Base-by-base conservation (phyloP, 2,113 vertebrate species). In the Calonectris borealis region DNA sequence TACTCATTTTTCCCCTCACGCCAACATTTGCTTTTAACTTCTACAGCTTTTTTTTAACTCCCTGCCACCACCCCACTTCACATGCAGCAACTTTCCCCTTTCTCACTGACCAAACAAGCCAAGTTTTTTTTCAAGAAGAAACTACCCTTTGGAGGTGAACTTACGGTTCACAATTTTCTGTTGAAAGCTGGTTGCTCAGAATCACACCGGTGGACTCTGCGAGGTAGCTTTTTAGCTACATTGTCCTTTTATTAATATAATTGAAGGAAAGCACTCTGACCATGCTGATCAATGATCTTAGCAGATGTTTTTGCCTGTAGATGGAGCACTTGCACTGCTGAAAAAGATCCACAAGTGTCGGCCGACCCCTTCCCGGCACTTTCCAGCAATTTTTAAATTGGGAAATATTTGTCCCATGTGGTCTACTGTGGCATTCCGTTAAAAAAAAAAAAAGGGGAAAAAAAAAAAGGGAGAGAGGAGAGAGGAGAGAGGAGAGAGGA, bases 241-340 rank as follows among this genome's bases (percentile, higher is more conserved):
- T 24, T 9, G 25, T 24, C 14, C 27, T 72, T 88, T 17, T 40
- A 48, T 42, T 12, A 42, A 13, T 3, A 2, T 2, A 61, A 38
- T 1, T 7, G 7, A 38, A 40, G 26, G 6, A 40, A 79, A 61
- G 38, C 25, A 15, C 13, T 10, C 46, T 0, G 17, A 26, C 1
- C 9, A 24, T 7, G 40, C 27, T 51, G 42, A 32, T n/a, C 34
- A 36, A 6, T 0, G 32, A 22, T 48, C 11, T 26, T 11, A 15
- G 60, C 55, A 88, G 54, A 20, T 12, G 38, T 34, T 80, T 11
- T 17, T 51, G 62, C 65, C 96, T 93, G 44, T 62, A 97, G 97
- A 86, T 96, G 97, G 97, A 86, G 95, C 49, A 55, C 76, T 93
- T 88, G 93, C 86, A 75, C 96, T 46, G 52, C 65, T 44, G 25